phyloP scores from a whole-genome alignment of 2,113 vertebrate species.

The Etheostoma spectabile region DNA sequence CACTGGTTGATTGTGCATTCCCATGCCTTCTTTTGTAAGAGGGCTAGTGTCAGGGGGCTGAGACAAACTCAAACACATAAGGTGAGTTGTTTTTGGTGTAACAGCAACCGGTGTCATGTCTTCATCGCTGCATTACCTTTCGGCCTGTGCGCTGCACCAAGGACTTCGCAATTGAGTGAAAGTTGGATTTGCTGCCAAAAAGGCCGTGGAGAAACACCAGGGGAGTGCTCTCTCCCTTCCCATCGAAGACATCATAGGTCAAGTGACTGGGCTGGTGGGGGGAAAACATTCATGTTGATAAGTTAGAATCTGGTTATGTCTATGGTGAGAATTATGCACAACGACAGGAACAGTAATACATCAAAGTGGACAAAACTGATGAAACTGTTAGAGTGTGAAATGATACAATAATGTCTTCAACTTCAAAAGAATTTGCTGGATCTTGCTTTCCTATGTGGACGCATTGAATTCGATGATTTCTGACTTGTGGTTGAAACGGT shows the following conservation, averaged over 20 bases:
- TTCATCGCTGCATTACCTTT: slow-evolving; percentile 86
- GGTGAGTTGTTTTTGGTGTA: slow-evolving; percentile 1
- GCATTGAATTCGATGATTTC: not conserved
- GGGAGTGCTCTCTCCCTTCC: slow-evolving; percentile 81
- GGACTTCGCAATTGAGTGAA: slow-evolving; percentile 89
- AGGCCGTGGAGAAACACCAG: slow-evolving; percentile 94
- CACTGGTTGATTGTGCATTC: slow-evolving; percentile 19
- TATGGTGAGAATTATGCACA: slow-evolving; percentile 9
- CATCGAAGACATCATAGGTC: slow-evolving; percentile 84
- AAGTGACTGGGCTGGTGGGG: slow-evolving; percentile 84
- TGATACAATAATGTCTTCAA: not conserved
- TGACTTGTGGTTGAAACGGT: not conserved
- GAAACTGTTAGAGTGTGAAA: not conserved
- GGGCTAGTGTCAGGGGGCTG: not conserved
- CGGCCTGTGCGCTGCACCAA: slow-evolving; percentile 89
- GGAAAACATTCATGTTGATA: not conserved
- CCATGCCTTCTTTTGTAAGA: slow-evolving; percentile 5
- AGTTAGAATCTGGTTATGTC: not conserved
- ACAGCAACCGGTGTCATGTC: slow-evolving; percentile 18
- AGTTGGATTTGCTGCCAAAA: slow-evolving; percentile 93
- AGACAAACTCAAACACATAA: slow-evolving; percentile 13
- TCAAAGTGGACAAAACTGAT: not conserved
- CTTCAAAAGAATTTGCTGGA: not conserved
- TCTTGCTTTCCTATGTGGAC: not conserved
- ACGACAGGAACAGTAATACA: slow-evolving; percentile 1